A percentile compares a stretch with the other conserved stretches of the same genome.
Conservation (phyloP, 2,113 vertebrate genomes). For the Porphyrio hochstetteri region DNA sequence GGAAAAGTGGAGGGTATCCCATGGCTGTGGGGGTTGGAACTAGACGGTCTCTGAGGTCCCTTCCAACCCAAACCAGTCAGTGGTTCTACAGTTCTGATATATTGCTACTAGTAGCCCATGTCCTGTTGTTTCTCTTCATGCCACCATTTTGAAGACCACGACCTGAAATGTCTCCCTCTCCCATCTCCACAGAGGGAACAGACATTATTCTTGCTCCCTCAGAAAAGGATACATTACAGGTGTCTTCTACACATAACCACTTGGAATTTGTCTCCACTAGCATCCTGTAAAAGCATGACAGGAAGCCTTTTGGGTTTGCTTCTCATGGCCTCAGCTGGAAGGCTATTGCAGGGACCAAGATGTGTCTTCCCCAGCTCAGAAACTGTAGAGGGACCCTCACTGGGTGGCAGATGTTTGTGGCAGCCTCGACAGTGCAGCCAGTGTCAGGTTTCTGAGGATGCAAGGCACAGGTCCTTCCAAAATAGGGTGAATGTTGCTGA, state of each 20-base stretch:
- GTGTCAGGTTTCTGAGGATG: not conserved
- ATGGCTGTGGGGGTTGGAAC: no score
- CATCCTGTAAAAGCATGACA: not conserved
- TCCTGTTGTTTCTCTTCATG: not conserved
- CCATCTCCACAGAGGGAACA: not conserved
- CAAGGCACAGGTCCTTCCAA: not conserved
- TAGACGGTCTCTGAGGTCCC: no score
- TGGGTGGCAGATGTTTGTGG: not conserved
- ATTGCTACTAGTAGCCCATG: not conserved
- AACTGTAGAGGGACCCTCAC: not conserved
- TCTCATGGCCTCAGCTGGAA: not conserved
- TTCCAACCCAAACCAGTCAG: no score
- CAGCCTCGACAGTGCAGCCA: not conserved
- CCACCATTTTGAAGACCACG: not conserved
- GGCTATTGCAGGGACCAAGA: not conserved
- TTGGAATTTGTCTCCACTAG: not conserved
- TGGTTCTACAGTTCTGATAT: not conserved
- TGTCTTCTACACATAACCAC: not conserved
- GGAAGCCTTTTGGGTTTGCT: not conserved
- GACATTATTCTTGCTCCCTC: not conserved
- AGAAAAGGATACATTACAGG: not conserved
- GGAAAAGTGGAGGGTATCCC: no score
- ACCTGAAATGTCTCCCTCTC: not conserved
- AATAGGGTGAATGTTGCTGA: not conserved
- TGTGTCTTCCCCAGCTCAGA: not conserved